phyloP scores from a whole-genome alignment of 2,113 vertebrate species.

The Asarcornis scutulata region DNA sequence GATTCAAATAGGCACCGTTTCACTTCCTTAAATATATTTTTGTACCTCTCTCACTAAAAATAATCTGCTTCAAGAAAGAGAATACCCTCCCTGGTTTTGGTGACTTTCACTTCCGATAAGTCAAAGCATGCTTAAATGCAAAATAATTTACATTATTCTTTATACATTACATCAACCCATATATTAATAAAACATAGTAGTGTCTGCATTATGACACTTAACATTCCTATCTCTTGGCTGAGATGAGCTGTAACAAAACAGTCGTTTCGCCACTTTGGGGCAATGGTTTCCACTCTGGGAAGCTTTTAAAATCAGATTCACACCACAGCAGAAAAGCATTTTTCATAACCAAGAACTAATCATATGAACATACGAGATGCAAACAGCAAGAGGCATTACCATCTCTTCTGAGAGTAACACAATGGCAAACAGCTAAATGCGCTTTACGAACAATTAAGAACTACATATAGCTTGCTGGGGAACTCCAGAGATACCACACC shows the following conservation, averaged over 20 bases:
- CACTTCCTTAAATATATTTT: neutral
- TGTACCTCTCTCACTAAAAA: neutral
- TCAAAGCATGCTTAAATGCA: neutral
- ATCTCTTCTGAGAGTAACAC: neutral
- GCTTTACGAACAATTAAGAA: neutral
- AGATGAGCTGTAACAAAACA: neutral
- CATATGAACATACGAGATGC: neutral
- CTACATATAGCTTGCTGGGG: neutral
- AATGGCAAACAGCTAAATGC: neutral
- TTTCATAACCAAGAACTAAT: neutral
- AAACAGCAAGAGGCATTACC: neutral
- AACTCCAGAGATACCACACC: neutral
- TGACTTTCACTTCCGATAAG: neutral
- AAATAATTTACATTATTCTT: neutral
- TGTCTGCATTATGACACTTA: neutral
- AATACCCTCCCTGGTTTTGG: neutral
- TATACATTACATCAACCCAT: neutral
- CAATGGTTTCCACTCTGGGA: neutral
- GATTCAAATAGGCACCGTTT: neutral
- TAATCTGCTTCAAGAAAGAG: neutral
- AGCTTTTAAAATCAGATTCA: neutral
- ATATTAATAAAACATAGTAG: neutral
- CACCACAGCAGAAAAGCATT: neutral
- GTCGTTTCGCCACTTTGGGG: neutral
- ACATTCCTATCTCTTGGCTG: neutral